Evolutionary conservation across 1,140 invertebrate species (phyloP), one percentile per base, ranked within the genome.

Genomic region (Philaenus spumarius): DNA sequence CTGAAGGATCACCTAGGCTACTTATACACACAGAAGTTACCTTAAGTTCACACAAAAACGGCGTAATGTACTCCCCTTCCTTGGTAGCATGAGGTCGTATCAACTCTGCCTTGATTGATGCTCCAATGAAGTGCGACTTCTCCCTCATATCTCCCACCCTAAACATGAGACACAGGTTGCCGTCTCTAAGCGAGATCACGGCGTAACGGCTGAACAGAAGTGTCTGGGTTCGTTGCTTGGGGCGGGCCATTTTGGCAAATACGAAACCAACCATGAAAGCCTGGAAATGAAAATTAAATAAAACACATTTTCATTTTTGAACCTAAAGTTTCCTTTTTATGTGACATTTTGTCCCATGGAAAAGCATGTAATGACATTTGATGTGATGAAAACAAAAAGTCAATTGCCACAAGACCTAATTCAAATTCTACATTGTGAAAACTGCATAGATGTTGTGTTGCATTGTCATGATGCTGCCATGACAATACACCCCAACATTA

Each of bases 91-190:
- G 85, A 15, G 89, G 84, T 55, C 87, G 81, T 43, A 99, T 95
- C 46, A 99, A 73, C 70, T 97, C 90, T 0, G 94, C 94, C 43
- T 91, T 73, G 2, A 98, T 85, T 59, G 85, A 87, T 0, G 92
- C 93, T 17, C 94, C 93, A 42, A 98, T 96, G 47, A 99, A 94
- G 71, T 97, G 95, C 12, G 93, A 97, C 73, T 97, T 97, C 37
- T 66, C 62, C 47, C 96, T 78, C 90, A 99, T 96, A 73, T 99
- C 96, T 3, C 96, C 97, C 1, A 99, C 93, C 7, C 97, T 79
- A 73, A 98, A 97, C 85, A 98, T 90, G n/a, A 99, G 76, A 67
- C 92, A 93, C 3, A 98, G 74, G 58, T 90, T 81, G 1, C 93
- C 92, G 69, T 95, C 89, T 42, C 95, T 78, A 69, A 90, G 84